Conservation (phyloP, 1,140 invertebrate species). For the Philotrypesis tridentata region DNA sequence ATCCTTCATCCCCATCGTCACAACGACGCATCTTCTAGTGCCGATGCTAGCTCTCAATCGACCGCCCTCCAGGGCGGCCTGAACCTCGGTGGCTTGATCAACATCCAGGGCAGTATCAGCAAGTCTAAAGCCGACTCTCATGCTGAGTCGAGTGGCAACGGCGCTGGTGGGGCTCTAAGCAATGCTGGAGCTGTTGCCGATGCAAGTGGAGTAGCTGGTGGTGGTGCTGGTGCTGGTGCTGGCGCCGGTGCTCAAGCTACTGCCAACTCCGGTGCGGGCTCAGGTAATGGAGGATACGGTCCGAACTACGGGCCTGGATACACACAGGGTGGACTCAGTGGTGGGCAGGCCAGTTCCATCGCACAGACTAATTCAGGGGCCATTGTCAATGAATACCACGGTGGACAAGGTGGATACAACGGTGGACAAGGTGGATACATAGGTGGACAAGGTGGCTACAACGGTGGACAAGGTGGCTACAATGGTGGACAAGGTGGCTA, state of each 20-base stretch:
- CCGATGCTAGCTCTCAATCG: too few species aligned
- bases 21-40: too few species aligned
- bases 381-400: too few species aligned
- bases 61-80: conserved; percentile 48
- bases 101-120: conserved; percentile 50
- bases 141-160: conserved; percentile 4
- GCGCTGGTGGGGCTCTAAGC: conserved; percentile 10
- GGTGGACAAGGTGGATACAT: too few species aligned
- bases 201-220: conserved; percentile 21
- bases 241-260: conserved; percentile 17
- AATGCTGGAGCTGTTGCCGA: conserved; percentile 10
- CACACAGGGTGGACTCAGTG: conserved; percentile 8
- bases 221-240: conserved; percentile 42
- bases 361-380: too few species aligned
- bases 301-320: conserved; percentile 44
- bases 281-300: conserved; percentile 20
- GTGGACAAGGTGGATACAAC: too few species aligned
- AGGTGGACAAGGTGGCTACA: too few species aligned
- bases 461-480: too few species aligned
- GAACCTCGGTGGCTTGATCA: conserved; percentile 54
- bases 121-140: conserved; percentile 13
- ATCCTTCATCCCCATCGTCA: too few species aligned
- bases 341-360: conserved; percentile 23
- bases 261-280: conserved; percentile 16
- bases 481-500: too few species aligned